Evolutionary conservation across 1,140 invertebrate genomes (phyloP), one percentile per base, ranked within the genome.

Genomic region (Oryzaephilus surinamensis): DNA sequence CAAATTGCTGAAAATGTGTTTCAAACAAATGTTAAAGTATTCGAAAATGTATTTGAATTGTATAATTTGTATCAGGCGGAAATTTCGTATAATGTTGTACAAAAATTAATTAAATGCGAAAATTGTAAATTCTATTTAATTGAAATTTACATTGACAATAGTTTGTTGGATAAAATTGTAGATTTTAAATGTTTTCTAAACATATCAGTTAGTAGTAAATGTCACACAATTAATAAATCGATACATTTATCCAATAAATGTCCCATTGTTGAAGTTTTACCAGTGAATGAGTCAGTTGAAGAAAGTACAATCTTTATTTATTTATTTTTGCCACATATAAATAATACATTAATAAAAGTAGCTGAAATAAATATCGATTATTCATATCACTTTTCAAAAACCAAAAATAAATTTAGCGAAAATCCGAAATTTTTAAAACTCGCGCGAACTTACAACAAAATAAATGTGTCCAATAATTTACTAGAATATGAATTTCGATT

Each of bases 301-400:
- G 31, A 11, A 27, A 46, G 11, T 24, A 6, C 8, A n/a, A 8
- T 4, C 10, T 24, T 6, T 3, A 24, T 6, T 6, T 24, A 3
- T n/a, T 8, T 24, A 7, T 24, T n/a, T 7, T 10, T 7, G 4
- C 10, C 10, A 10, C 23, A 24, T 24, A 38, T 13, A 23, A 27
- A 8, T 37, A 27, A 10, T 19, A 17, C 23, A 10, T 28, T 31
- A n/a, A 12, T 49, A 10, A 18, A 21, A 10, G 27, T 49, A 6
- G 20, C 10, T 30, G 21, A 6, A 21, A 28, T 41, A 10, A 12
- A 27, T 12, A 35, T 43, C 8, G 43, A 49, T 34, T 40, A 46
- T 21, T 49, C 47, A 14, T 49, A 49, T 33, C 38, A 46, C 37
- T 49, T 46, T 40, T 34, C 45, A 34, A 39, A n/a, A 10, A n/a